Evolutionary conservation across 1,140 invertebrate genomes (phyloP).

Genomic region (Zeugodacus cucurbitae): DNA sequence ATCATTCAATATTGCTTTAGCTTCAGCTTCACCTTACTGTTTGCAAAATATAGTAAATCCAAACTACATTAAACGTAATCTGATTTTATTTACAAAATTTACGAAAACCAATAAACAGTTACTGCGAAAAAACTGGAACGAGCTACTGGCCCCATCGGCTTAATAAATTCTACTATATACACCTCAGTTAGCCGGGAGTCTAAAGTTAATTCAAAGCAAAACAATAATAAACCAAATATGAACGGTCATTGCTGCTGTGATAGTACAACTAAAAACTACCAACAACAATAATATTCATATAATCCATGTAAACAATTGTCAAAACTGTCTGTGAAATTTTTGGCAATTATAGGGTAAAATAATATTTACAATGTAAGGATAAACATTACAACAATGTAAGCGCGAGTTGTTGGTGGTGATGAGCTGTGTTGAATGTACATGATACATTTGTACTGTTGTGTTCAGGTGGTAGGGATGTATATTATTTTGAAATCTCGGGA

Average conservation of each 20-base stretch:
- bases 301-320: neutral
- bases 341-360: neutral
- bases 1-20: neutral
- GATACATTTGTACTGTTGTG: neutral
- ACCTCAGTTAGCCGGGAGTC: neutral
- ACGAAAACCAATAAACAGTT: neutral
- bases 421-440: neutral
- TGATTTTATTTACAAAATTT: constrained; percentile 4
- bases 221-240: neutral
- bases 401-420: neutral
- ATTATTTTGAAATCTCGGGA: no score
- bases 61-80: neutral
- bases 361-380: neutral
- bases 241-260: neutral
- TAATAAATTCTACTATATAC: neutral
- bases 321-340: constrained; percentile 16
- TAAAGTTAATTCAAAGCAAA: neutral
- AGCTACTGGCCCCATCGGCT: neutral
- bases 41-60: neutral
- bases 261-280: neutral
- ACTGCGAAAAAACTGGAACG: neutral
- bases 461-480: neutral
- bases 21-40: neutral
- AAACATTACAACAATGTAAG: neutral
- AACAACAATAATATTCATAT: neutral